Percentiles rank a stretch among this genome's conserved stretches.
phyloP scores from a whole-genome alignment of 2,113 vertebrate genomes.

The human region GRCh38 chr7:37365501-37366000 shows the following conservation, averaged over 20 bases:
- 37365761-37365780: not conserved
- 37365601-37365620: not conserved
- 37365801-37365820: not conserved
- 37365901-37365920: not conserved
- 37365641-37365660: not conserved
- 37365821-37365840: not conserved
- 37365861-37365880: not conserved
- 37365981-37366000: not conserved
- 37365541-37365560: not conserved
- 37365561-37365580: not conserved
- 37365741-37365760: not conserved
- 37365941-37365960: not conserved
- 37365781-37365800: not conserved
- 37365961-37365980: not conserved
- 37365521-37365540: not conserved
- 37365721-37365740: not conserved
- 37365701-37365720: not conserved
- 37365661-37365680: not conserved
- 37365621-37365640: slow-evolving; percentile 17
- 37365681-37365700: not conserved
- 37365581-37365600: not conserved
- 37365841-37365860: not conserved
- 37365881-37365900: not conserved
- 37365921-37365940: not conserved
- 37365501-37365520: not conserved